A percentile compares a stretch with the other conserved stretches of the same genome.
phyloP scores from a whole-genome alignment of 1,140 invertebrate species.

The Scaptomyza montana region DNA sequence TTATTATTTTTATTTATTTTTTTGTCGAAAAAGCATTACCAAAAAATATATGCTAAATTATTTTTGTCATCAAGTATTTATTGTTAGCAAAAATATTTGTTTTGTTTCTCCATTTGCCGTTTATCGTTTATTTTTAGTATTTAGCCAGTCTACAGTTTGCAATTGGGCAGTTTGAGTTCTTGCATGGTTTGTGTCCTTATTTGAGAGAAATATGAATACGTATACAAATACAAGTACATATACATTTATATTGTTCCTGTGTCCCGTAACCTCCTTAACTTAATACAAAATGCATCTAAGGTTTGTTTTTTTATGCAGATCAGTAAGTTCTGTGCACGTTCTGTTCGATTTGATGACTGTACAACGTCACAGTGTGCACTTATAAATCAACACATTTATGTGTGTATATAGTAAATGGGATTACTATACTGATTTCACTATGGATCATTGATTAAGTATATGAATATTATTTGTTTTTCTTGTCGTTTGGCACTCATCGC shows the following conservation, averaged over 20 bases:
- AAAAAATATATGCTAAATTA: slow-evolving; percentile 60
- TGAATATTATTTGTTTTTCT: slow-evolving; percentile 33
- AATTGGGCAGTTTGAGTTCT: slow-evolving; percentile 63
- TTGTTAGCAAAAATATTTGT: slow-evolving; percentile 58
- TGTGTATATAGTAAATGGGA: not conserved
- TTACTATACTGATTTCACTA: slow-evolving; percentile 67
- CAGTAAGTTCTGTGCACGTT: slow-evolving; percentile 1
- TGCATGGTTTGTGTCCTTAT: slow-evolving; percentile 24
- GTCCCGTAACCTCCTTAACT: slow-evolving; percentile 74
- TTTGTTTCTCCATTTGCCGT: not conserved
- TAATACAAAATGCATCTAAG: slow-evolving; percentile 14
- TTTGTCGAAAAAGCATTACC: slow-evolving; percentile 34
- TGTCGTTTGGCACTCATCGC: slow-evolving; percentile 62
- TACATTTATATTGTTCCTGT: slow-evolving; percentile 75
- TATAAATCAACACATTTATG: too few relatives aligned
- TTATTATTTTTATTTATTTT: slow-evolving; percentile 2
- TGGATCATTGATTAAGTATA: slow-evolving; percentile 42
- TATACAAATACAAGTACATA: slow-evolving; percentile 41
- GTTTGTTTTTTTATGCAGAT: too few relatives aligned
- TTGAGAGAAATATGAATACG: slow-evolving; percentile 46
- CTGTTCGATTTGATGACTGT: slow-evolving; percentile 57
- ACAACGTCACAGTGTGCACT: slow-evolving; percentile 17
- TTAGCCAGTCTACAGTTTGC: slow-evolving; percentile 74
- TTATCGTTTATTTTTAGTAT: slow-evolving; percentile 45
- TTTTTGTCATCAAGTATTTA: slow-evolving; percentile 15